A percentile compares a stretch with the other conserved stretches of the same genome.
These are phyloP conservation scores for Alauda arvensis DNA, from an alignment of 2,797 vertebrate genomes.

Conservation along the genomic window DNA sequence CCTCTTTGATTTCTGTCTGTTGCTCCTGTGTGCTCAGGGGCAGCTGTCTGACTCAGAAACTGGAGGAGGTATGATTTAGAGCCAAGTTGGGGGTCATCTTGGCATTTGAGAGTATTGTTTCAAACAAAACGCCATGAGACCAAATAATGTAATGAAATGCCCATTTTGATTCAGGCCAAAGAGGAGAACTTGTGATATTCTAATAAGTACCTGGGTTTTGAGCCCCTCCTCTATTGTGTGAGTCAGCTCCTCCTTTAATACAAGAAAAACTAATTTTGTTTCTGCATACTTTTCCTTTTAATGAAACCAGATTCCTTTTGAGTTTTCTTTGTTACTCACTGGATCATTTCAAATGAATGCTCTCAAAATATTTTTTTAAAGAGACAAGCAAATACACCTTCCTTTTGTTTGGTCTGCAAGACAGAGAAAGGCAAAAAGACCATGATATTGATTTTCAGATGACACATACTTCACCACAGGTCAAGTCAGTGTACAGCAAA, in stretches of 20 bases:
- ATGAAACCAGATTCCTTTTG: background rate
- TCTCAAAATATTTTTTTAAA: background rate
- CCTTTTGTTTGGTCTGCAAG: background rate
- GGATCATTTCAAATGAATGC: background rate
- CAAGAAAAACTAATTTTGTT: background rate
- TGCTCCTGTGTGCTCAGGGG: background rate
- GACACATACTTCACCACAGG: background rate
- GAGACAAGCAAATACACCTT: background rate
- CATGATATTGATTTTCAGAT: slow-evolving; percentile 4
- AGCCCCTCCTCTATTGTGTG: background rate
- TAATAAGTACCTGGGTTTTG: background rate
- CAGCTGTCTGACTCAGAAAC: slow-evolving; percentile 17
- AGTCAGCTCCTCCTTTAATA: background rate
- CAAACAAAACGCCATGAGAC: background rate
- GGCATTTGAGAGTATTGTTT: background rate
- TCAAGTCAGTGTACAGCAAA: slow-evolving; percentile 15
- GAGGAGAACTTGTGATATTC: background rate
- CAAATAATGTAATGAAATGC: background rate
- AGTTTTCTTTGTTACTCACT: background rate
- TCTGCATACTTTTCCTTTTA: background rate
- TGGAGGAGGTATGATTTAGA: background rate
- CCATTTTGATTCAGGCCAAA: background rate
- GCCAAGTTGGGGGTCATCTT: background rate
- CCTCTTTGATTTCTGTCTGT: background rate
- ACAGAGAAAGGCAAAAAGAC: background rate